Evolutionary conservation across 2,797 vertebrate genomes (phyloP).

Genomic region (Rhinella marina): DNA sequence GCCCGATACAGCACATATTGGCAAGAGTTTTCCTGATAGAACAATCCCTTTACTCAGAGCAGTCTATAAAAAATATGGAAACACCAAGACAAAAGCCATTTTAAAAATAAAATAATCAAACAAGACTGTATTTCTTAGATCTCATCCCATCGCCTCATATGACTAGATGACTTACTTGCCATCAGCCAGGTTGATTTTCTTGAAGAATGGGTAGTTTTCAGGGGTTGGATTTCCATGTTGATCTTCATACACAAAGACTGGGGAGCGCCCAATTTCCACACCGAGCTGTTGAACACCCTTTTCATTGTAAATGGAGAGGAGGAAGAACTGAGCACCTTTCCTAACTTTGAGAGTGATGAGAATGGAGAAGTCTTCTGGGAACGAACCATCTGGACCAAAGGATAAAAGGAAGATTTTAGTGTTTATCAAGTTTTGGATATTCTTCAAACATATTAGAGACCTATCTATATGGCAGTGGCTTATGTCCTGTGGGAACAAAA

Average conservation of each 20-base stretch:
- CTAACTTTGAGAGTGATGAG: conserved; percentile 82
- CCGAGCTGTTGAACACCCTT: conserved; percentile 85
- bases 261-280: conserved; percentile 81
- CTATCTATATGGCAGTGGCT: too few species aligned
- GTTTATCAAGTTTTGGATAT: neutral
- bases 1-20: too few species aligned
- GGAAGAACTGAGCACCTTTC: conserved; percentile 79
- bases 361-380: conserved; percentile 87
- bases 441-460: neutral
- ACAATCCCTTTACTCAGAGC: neutral
- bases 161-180: conserved; percentile 81
- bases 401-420: neutral
- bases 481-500: too few species aligned
- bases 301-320: conserved; percentile 85
- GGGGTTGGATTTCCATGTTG: conserved; percentile 79
- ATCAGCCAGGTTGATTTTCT: conserved; percentile 82
- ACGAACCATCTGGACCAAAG: conserved; percentile 74
- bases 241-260: conserved; percentile 84
- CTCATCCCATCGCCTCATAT: neutral
- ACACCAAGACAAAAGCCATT: neutral
- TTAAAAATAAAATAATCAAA: neutral
- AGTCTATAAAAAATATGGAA: neutral
- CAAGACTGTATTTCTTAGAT: neutral
- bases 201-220: conserved; percentile 82
- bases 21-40: too few species aligned